Percentiles rank a stretch among this genome's conserved stretches.
Conservation (phyloP, 2,797 vertebrate genomes). For the Tragelaphus eurycerus region DNA sequence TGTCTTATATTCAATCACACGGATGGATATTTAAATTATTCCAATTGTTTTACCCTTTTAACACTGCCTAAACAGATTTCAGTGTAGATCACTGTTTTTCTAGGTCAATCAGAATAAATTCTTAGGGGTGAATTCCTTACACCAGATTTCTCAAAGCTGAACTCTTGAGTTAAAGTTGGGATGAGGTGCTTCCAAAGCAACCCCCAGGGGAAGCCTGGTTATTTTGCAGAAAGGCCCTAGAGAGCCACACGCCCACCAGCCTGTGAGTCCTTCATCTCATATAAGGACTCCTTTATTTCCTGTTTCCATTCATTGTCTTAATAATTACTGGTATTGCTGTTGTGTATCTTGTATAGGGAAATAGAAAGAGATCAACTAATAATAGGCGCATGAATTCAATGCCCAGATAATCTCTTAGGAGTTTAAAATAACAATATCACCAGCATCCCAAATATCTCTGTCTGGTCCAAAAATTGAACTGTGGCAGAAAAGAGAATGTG, state of each 20-base stretch:
- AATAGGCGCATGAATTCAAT: not conserved
- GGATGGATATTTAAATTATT: not conserved
- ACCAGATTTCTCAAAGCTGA: too few species aligned
- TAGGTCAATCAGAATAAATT: not conserved
- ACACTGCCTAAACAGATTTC: not conserved
- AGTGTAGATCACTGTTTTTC: not conserved
- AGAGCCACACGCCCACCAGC: not conserved
- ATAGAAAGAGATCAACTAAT: not conserved
- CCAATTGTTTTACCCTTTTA: not conserved
- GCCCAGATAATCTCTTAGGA: not conserved
- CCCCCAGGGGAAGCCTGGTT: accelerated
- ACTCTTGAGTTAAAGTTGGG: accelerated
- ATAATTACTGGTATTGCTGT: not conserved
- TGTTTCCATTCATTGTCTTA: accelerated
- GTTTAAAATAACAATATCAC: not conserved
- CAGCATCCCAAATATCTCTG: not conserved
- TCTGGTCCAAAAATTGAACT: too few species aligned
- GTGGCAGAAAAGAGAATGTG: accelerated
- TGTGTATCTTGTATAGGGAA: not conserved
- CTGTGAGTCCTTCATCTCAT: not conserved
- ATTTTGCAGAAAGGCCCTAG: accelerated
- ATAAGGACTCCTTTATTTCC: accelerated
- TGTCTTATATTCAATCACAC: not conserved
- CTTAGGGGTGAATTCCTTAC: not conserved
- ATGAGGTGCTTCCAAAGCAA: accelerated